These are phyloP conservation scores for Ligdia adustata DNA, from an alignment of 2,888 invertebrate genomes.

Conservation along the genomic window DNA sequence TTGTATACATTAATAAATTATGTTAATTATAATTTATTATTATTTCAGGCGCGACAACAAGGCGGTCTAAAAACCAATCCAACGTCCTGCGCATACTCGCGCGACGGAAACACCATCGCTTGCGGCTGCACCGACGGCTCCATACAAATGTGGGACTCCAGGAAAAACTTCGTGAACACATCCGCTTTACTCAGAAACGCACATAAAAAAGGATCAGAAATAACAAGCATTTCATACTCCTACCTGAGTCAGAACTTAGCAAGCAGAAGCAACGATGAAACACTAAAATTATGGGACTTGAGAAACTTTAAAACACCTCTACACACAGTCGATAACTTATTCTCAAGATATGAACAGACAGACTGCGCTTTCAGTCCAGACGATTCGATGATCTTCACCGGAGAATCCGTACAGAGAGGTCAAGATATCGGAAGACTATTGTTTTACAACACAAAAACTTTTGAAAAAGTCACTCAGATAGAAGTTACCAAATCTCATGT, in stretches of 20 bases:
- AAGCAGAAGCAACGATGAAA: slow-evolving; percentile 95
- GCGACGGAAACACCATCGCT: slow-evolving; percentile 94
- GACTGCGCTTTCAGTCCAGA: slow-evolving; percentile 96
- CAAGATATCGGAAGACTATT: slow-evolving; percentile 87
- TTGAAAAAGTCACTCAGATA: slow-evolving; percentile 89
- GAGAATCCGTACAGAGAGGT: slow-evolving; percentile 90
- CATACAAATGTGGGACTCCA: slow-evolving; percentile 98
- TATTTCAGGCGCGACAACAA: slow-evolving; percentile 87
- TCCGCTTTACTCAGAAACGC: slow-evolving; percentile 90
- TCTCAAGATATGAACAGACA: slow-evolving; percentile 93
- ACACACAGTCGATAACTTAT: slow-evolving; percentile 87
- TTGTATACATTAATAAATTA: too few relatives aligned
- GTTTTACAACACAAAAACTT: slow-evolving; percentile 92
- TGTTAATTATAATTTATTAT: background rate
- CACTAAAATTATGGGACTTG: slow-evolving; percentile 97
- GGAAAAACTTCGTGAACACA: slow-evolving; percentile 95
- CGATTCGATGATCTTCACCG: slow-evolving; percentile 94
- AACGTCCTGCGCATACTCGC: slow-evolving; percentile 91
- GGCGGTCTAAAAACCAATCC: slow-evolving; percentile 95
- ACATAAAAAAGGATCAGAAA: slow-evolving; percentile 91
- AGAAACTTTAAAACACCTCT: slow-evolving; percentile 92
- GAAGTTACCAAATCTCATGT: slow-evolving; percentile 92
- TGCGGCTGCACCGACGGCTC: slow-evolving; percentile 98
- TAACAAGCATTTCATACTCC: slow-evolving; percentile 93
- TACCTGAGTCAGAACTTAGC: slow-evolving; percentile 92